Percentiles rank a stretch among this genome's conserved stretches.
Evolutionary conservation across 2,888 invertebrate genomes (phyloP).

Genomic region (Theretra japonica): DNA sequence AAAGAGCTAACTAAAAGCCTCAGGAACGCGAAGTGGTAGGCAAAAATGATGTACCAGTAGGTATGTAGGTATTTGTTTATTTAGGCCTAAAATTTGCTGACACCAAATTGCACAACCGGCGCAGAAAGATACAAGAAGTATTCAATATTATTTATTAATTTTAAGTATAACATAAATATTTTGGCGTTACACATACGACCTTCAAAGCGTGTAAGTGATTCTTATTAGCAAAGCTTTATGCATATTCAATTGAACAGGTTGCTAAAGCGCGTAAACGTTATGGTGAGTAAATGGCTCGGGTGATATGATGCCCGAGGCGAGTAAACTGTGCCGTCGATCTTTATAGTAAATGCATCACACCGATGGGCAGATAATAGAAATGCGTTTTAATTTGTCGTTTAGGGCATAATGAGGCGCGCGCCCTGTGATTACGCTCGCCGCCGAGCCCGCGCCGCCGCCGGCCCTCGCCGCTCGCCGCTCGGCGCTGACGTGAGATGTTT

Average conservation of each 20-base stretch:
- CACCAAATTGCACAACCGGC: too few species aligned
- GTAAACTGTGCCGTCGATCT: slow-evolving; percentile 66
- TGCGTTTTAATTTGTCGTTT: slow-evolving; percentile 85
- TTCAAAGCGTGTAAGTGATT: slow-evolving; percentile 23
- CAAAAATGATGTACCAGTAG: too few species aligned
- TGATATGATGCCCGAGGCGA: slow-evolving; percentile 48
- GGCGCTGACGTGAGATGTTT: slow-evolving; percentile 82
- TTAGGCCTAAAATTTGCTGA: too few species aligned
- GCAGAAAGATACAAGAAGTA: not conserved
- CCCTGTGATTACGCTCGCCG: slow-evolving; percentile 85
- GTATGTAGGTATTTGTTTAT: too few species aligned
- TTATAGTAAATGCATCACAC: slow-evolving; percentile 59
- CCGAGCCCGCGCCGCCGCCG: slow-evolving; percentile 78
- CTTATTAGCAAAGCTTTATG: slow-evolving; percentile 23
- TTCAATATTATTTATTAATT: not conserved
- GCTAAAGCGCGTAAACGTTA: slow-evolving; percentile 56
- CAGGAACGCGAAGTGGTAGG: too few species aligned
- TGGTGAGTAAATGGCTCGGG: slow-evolving; percentile 53
- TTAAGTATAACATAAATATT: not conserved
- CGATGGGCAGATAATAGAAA: slow-evolving; percentile 83
- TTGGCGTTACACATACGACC: slow-evolving; percentile 4
- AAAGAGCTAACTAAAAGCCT: too few species aligned
- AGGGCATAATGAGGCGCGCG: slow-evolving; percentile 81
- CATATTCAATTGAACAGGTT: slow-evolving; percentile 33
- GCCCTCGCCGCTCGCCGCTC: slow-evolving; percentile 72